Percentiles rank a stretch among this genome's conserved stretches.
Conservation (phyloP, 2,113 vertebrate species). For the Xiphias gladius region DNA sequence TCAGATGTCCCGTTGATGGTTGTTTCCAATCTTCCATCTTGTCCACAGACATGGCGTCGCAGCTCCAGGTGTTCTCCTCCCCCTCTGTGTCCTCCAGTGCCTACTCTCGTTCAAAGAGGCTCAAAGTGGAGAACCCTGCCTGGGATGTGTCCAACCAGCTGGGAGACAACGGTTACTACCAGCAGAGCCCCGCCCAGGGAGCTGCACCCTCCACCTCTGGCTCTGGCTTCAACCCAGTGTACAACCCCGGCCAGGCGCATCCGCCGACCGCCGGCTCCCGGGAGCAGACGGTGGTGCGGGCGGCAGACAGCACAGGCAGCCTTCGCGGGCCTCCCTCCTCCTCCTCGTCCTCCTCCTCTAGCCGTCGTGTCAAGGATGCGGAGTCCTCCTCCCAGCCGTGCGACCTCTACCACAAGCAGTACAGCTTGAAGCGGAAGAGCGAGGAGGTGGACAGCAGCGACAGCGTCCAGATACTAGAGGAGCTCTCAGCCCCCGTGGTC, state of each 20-base stretch:
- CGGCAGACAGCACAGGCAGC: slow-evolving; percentile 94
- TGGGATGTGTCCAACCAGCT: slow-evolving; percentile 94
- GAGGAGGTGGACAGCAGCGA: slow-evolving; percentile 98
- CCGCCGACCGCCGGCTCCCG: slow-evolving; percentile 86
- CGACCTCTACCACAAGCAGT: slow-evolving; percentile 93
- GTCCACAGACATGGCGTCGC: slow-evolving; percentile 94
- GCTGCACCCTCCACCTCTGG: slow-evolving; percentile 81
- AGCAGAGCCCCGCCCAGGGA: slow-evolving; percentile 89
- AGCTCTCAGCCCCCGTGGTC: slow-evolving; percentile 96
- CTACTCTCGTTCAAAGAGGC: slow-evolving; percentile 96
- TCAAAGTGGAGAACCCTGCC: slow-evolving; percentile 94
- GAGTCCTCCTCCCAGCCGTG: slow-evolving; percentile 83
- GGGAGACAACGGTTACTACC: slow-evolving; percentile 89
- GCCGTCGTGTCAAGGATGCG: slow-evolving; percentile 89
- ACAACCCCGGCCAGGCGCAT: slow-evolving; percentile 88
- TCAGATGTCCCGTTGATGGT: not conserved
- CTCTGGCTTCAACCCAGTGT: slow-evolving; percentile 88
- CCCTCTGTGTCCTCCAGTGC: slow-evolving; percentile 97
- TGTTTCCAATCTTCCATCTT: not conserved
- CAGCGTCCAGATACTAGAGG: slow-evolving; percentile 98
- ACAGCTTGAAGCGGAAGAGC: slow-evolving; percentile 97
- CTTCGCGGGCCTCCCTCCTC: slow-evolving; percentile 84
- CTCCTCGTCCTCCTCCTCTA: slow-evolving; percentile 82
- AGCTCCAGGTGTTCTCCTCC: slow-evolving; percentile 97
- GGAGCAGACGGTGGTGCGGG: slow-evolving; percentile 95